phyloP scores from a whole-genome alignment of 2,113 vertebrate species.

The Grammomys dolichurus region DNA sequence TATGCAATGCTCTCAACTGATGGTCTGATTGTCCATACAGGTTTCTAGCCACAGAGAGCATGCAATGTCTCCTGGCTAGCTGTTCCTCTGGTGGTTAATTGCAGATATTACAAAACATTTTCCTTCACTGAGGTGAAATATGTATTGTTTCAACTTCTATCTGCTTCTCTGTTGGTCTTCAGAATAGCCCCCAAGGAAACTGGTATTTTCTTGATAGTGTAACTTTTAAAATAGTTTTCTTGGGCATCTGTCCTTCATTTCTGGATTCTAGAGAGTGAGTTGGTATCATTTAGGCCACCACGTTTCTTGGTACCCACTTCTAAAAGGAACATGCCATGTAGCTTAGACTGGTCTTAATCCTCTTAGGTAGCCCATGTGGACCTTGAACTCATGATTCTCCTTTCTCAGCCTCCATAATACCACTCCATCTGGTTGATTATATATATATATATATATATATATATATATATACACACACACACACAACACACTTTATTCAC shows the following conservation, averaged over 20 bases:
- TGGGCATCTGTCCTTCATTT: not conserved
- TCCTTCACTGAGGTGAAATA: not conserved
- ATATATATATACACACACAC: no score
- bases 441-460: not conserved
- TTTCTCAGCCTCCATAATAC: not conserved
- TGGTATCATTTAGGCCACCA: not conserved
- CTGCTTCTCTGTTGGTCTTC: not conserved
- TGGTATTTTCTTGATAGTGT: not conserved
- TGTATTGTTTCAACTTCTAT: conserved; percentile 8
- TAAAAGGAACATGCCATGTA: not conserved
- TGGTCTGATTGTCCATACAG: not conserved
- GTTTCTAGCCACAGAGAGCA: not conserved
- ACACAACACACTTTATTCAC: not conserved
- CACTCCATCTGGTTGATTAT: not conserved
- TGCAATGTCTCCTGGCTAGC: not conserved
- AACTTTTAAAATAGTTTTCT: not conserved
- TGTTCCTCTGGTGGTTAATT: not conserved
- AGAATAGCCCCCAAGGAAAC: not conserved
- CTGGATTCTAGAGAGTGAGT: conserved; percentile 10
- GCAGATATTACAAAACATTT: not conserved
- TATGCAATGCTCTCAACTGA: not conserved
- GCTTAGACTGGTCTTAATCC: not conserved
- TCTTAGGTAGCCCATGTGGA: not conserved
- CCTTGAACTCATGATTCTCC: not conserved
- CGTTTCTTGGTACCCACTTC: not conserved